Evolutionary conservation across 2,888 invertebrate species (phyloP), one percentile per base, ranked within the genome.

Genomic region (Andrena bicolor): DNA sequence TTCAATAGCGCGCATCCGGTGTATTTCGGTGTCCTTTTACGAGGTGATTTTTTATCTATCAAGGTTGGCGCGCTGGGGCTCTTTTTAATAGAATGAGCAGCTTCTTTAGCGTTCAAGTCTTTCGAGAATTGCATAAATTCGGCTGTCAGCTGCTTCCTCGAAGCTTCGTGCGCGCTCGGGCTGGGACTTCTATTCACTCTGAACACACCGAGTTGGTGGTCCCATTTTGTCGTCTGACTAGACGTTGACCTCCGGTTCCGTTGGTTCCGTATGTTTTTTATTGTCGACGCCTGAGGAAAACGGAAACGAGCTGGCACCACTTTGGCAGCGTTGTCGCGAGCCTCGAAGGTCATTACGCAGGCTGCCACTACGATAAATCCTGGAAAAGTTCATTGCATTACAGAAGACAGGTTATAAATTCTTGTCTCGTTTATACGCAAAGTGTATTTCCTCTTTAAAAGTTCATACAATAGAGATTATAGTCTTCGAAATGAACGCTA

Each of bases 321-420:
- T 93, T 97, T 97, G 1, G 98, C 98, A 0, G 99, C 98, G 82
- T 98, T 98, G 94, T 99, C 99, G 2, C 99, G 96, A 0, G 98
- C 98, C 93, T 99, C 99, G 92, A 99, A 98, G n/a, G 99, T 99
- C 97, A 99, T 98, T 71, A 99, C 99, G 92, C 99, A 99, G 0
- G 99, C 98, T 41, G 99, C 98, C 28, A 99, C 99, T 56, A 99
- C 98, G 88, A 99, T 98, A 93, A 99, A 99, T 53, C 98, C 97
- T 97, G 91, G 2, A 91, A 73, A 51, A 68, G 61, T 78, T 32
- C n/a, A 32, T 58, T n/a, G n/a, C 0, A 13, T 75, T 53, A 60
- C 41, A 41, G 0, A 41, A 16, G 13, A 41, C 13, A 4, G 13
- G 41, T 41, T 4, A 13, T 28, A 26, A 28, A 28, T 49, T 28